Evolutionary conservation across 2,888 invertebrate species (phyloP), one percentile per base, ranked within the genome.

Genomic region (Andrena minutula): DNA sequence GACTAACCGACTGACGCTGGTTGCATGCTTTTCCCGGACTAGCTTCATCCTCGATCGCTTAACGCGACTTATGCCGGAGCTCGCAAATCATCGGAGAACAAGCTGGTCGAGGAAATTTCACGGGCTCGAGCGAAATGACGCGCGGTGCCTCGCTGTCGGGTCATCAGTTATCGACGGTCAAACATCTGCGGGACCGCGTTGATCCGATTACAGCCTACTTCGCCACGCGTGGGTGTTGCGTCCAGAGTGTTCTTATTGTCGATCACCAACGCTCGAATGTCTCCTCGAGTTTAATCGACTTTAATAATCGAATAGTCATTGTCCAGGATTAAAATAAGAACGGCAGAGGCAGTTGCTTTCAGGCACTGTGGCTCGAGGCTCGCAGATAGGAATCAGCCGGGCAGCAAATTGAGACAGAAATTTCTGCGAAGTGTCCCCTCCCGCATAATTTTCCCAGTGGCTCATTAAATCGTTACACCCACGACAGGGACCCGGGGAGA

Each of bases 401-500:
- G 23, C 23, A 68, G 49, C 69, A 69, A 69, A 75, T 69, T 69
- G 69, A 75, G 69, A 56, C 41, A 72, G 56, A 60, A 49, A 58
- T 75, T 75, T 79, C 81, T 74, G 63, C 58, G 30, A 71, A 84
- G 58, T 58, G 75, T 70, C 69, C 70, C 63, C 41, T 3, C 28
- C 35, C 5, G 69, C 12, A 56, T 63, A 68, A 64, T 35, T 53
- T 56, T 41, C 51, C n/a, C 58, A 28, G 35, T 3, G n/a, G 65
- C 77, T 75, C 75, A 77, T 85, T 85, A 82, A 82, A 78, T 78
- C 82, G 74, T 75, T 72, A 56, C 85, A 41, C 77, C 82, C 75
- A 58, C 75, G 72, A 66, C 65, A 64, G 32, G 10, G 28, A 75
- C 20, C 32, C 12, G 32, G 58, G 66, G 32, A 53, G 30, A 61